phyloP scores from a whole-genome alignment of 2,888 invertebrate genomes.

The Thecocarcelia acutangulata region DNA sequence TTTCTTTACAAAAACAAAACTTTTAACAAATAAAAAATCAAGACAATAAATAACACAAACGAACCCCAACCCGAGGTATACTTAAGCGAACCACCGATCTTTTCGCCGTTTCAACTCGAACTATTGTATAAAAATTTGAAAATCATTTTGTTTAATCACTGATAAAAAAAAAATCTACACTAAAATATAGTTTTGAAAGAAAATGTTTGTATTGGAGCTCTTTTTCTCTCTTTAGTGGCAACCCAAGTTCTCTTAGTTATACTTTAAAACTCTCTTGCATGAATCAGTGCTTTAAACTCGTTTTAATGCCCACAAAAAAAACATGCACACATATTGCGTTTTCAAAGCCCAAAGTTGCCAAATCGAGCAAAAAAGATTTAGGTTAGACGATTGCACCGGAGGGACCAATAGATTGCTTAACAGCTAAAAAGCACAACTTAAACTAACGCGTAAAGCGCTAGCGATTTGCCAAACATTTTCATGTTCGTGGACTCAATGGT shows the following conservation, averaged over 20 bases:
- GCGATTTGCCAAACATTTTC: no score
- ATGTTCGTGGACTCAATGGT: no score
- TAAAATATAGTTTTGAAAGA: conserved; percentile 52
- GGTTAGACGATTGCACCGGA: no score
- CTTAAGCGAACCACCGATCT: conserved; percentile 74
- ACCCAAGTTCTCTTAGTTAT: conserved; percentile 20
- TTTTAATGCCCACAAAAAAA: conserved; percentile 65
- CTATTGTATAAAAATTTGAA: conserved; percentile 68
- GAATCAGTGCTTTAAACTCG: conserved; percentile 69
- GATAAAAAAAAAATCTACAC: conserved; percentile 41
- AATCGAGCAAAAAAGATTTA: no score
- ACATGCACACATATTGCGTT: conserved; percentile 12
- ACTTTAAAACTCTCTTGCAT: conserved; percentile 26
- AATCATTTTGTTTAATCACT: conserved; percentile 52
- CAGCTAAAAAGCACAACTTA: no score
- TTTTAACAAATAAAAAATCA: no score
- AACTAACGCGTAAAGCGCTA: no score
- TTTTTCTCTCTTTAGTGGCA: conserved; percentile 25
- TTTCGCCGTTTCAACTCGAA: conserved; percentile 78
- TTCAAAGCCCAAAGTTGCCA: conserved; percentile 1
- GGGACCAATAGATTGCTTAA: no score
- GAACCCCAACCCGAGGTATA: conserved; percentile 45
- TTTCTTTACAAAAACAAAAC: conserved; percentile 49
- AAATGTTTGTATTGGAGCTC: conserved; percentile 12
- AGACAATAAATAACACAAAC: conserved; percentile 50